Base-by-base conservation (phyloP, 2,888 invertebrate species). In the Hedya salicella region DNA sequence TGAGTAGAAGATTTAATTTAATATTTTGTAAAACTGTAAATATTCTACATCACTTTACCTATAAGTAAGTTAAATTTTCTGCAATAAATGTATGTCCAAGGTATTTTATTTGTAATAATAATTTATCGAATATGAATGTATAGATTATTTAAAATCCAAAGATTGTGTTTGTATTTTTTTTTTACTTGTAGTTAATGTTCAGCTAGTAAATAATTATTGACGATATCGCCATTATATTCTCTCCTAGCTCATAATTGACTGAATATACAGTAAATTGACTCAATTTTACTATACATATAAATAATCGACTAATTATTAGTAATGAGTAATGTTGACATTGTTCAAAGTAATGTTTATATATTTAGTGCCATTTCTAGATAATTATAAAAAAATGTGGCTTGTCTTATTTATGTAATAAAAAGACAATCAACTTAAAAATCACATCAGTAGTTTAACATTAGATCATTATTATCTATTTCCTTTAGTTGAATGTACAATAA, bases 91-190 rank as follows among this genome's bases (percentile, higher is more conserved):
- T 49, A 63, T 19, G 36, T 42, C 48, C 9, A 52, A 25, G 50
- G 42, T 59, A 64, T 52, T 57, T 42, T 57, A 44, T 48, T 40
- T 25, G 46, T 40, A 17, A 25, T 21, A 48, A 2, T 49, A 30
- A 49, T 56, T 57, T 44, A 57, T 44, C 11, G 32, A n/a, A 16
- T 50, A 14, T 11, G 48, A 21, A 5, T 56, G 13, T 25, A 14
- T 25, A 6, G 19, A 40, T 53, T 53, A 40, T 40, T 52, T 39
- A 53, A 63, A 60, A 19, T 60, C 46, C 57, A 64, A 59, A 64
- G 57, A 65, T 59, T 39, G 9, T 21, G 48, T 50, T 52, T 5
- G 1, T 65, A 17, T 56, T 49, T 56, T 44, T 2, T 39, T 21
- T 1, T 8, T 19, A 21, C n/a, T n/a, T n/a, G n/a, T n/a, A n/a